These are phyloP conservation scores for Machimus rusticus DNA, from an alignment of 2,888 invertebrate species.

Conservation along the genomic window DNA sequence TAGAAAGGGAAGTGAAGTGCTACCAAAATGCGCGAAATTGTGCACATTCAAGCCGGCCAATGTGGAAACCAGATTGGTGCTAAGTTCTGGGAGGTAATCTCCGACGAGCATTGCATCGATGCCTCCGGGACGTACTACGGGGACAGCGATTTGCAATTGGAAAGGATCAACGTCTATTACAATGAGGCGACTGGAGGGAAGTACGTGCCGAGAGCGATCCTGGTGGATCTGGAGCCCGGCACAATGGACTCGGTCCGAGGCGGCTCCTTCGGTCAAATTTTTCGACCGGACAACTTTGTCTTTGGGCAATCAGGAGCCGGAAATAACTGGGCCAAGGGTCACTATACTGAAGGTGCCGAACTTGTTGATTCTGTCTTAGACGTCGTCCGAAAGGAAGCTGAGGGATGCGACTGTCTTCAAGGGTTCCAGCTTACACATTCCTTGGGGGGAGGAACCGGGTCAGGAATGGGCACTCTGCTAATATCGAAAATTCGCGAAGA, in stretches of 20 bases:
- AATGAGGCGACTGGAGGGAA: constrained; percentile 93
- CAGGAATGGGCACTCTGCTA: constrained; percentile 86
- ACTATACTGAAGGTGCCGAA: constrained; percentile 93
- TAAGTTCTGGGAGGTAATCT: constrained; percentile 97
- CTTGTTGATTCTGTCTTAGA: constrained; percentile 85
- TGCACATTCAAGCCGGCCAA: constrained; percentile 93
- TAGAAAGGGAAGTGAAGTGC: not conserved
- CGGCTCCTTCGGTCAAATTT: constrained; percentile 92
- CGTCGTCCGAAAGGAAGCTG: constrained; percentile 85
- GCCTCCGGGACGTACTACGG: constrained; percentile 90
- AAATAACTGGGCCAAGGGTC: constrained; percentile 90
- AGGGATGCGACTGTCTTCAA: constrained; percentile 90
- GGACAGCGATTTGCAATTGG: constrained; percentile 90
- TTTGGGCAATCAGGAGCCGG: constrained; percentile 89
- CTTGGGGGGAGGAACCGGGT: constrained; percentile 87
- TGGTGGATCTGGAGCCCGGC: constrained; percentile 95
- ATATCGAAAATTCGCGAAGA: constrained; percentile 90
- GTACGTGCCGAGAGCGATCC: constrained; percentile 92
- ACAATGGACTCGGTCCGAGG: constrained; percentile 97
- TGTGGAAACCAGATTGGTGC: constrained; percentile 97
- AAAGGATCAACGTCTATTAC: constrained; percentile 95
- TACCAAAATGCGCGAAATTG: constrained; percentile 91
- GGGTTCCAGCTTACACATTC: constrained; percentile 86
- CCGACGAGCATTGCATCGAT: constrained; percentile 94
- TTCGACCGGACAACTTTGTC: constrained; percentile 95